phyloP scores from a whole-genome alignment of 2,797 vertebrate genomes.

The Fringilla coelebs region DNA sequence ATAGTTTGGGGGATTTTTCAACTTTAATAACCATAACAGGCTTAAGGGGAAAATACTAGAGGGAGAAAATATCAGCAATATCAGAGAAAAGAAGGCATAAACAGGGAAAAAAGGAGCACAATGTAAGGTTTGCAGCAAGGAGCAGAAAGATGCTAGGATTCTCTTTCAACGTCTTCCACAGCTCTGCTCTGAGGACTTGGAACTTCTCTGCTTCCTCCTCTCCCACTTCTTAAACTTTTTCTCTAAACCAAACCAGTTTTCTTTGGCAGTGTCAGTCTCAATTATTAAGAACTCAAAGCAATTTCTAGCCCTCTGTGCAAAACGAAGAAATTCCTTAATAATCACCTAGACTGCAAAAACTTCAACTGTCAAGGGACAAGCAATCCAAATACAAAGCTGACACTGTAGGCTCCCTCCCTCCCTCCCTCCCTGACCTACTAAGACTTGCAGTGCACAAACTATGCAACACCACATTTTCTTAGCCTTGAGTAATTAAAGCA shows the following conservation, averaged over 20 bases:
- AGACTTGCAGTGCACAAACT: background rate
- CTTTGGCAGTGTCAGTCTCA: background rate
- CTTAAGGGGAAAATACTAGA: background rate
- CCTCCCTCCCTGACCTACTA: background rate
- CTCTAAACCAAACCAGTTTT: background rate
- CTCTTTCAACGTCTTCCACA: background rate
- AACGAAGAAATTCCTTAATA: background rate
- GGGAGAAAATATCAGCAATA: background rate
- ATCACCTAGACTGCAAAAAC: background rate
- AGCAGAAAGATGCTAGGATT: background rate
- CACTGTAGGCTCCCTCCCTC: background rate
- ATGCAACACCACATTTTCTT: background rate
- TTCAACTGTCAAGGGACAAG: background rate
- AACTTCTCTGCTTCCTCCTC: background rate
- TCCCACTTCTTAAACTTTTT: background rate
- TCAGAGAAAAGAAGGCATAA: background rate
- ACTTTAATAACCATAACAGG: background rate
- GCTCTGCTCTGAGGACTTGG: background rate
- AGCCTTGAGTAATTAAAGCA: background rate
- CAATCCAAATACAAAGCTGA: background rate
- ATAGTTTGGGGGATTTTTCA: background rate
- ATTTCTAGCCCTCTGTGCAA: background rate
- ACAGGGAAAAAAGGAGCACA: background rate
- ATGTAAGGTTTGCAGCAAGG: background rate
- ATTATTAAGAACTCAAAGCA: background rate